These are phyloP conservation scores for Danio aesculapii DNA, from an alignment of 2,797 vertebrate species.

Conservation along the genomic window DNA sequence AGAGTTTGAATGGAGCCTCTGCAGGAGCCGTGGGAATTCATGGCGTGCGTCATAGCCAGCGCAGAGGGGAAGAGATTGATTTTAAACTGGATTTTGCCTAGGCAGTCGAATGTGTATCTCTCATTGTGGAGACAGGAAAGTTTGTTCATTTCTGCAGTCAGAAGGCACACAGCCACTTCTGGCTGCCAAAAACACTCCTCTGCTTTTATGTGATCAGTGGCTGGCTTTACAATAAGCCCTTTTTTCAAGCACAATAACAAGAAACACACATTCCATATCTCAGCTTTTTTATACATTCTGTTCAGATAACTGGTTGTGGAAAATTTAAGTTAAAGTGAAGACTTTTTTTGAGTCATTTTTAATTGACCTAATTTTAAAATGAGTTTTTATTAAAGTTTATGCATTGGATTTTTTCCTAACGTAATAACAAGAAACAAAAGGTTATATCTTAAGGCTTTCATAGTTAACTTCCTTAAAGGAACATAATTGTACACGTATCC, in stretches of 20 bases:
- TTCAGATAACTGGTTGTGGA: background rate
- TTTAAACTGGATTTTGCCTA: conserved; percentile 58
- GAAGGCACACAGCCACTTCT: conserved; percentile 13
- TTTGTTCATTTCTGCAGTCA: conserved; percentile 36
- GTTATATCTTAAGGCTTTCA: too few species aligned
- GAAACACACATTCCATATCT: background rate
- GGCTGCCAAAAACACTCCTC: conserved; percentile 40
- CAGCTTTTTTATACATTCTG: conserved; percentile 10
- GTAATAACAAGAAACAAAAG: too few species aligned
- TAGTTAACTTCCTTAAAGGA: too few species aligned
- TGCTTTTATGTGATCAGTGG: background rate
- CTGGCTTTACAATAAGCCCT: conserved; percentile 8
- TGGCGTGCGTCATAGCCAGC: conserved; percentile 43
- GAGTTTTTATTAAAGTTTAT: too few species aligned
- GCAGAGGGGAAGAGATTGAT: conserved; percentile 57
- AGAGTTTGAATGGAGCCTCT: conserved; percentile 43
- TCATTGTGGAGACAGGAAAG: conserved; percentile 33
- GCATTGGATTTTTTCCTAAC: too few species aligned
- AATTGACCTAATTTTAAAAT: too few species aligned
- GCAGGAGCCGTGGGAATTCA: conserved; percentile 47
- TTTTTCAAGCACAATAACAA: background rate
- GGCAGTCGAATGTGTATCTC: conserved; percentile 29
- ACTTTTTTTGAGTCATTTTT: too few species aligned
- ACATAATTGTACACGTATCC: too few species aligned
- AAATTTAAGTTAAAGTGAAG: background rate